Evolutionary conservation across 2,797 vertebrate species (phyloP).

Genomic region (Fundulus diaphanus): DNA sequence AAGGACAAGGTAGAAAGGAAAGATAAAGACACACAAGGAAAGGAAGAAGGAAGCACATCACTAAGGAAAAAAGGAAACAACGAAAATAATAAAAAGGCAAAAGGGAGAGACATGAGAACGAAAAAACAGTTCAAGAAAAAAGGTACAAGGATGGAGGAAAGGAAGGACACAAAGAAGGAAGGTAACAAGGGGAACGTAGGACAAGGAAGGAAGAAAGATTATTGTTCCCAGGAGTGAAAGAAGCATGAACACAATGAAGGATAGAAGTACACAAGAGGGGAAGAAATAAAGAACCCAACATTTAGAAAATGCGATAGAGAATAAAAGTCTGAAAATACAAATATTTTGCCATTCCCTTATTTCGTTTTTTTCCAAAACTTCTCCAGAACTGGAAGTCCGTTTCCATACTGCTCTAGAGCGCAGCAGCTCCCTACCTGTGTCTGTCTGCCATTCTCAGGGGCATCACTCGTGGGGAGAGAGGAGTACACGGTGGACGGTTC

Average conservation of each 20-base stretch:
- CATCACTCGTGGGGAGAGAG: slow-evolving; percentile 94
- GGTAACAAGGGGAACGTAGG: neutral
- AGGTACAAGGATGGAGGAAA: neutral
- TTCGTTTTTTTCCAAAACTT: neutral
- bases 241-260: too few relatives aligned
- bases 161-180: neutral
- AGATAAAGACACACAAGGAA: neutral
- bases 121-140: too few relatives aligned
- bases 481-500: slow-evolving; percentile 90
- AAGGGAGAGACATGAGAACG: neutral
- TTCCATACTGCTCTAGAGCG: neutral
- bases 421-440: slow-evolving; percentile 82
- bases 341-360: neutral
- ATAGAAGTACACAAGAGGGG: neutral
- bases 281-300: neutral
- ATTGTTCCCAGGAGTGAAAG: too few relatives aligned
- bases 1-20: too few relatives aligned
- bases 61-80: neutral
- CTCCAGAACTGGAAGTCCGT: neutral
- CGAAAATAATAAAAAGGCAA: too few relatives aligned
- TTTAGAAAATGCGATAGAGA: neutral
- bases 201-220: neutral
- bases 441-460: slow-evolving; percentile 85
- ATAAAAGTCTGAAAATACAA: neutral
- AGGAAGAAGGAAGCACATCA: neutral